Base-by-base conservation (phyloP, 2,888 invertebrate genomes). In the Isoperla grammatica region DNA sequence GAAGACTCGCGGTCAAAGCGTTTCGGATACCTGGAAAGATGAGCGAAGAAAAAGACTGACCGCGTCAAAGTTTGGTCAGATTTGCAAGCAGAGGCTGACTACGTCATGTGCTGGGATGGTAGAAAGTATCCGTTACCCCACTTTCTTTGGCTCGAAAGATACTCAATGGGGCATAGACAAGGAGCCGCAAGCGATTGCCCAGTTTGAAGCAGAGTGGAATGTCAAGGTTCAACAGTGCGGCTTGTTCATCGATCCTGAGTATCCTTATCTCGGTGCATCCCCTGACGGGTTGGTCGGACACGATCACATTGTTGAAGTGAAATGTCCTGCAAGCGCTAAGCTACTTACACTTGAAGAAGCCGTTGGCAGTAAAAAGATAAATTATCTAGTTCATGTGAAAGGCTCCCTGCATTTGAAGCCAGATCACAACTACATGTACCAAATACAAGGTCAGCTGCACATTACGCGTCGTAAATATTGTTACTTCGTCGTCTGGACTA, bases 191-290 rank as follows among this genome's bases (percentile, higher is more conserved):
- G 67, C 67, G 1, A 64, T 53, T 37, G 45, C 56, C n/a, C 48
- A 57, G n/a, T 62, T 66, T 17, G 49, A 60, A 19, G 49, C 56
- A 8, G 20, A n/a, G 40, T 22, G 55, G 13, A 58, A 50, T 6
- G 55, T 64, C 49, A 48, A 62, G n/a, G 65, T 67, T 12, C 22
- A 40, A 3, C 37, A 39, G 2, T 66, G 68, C 49, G 69, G 68
- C 19, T 61, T 69, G 19, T 66, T 69, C 57, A 65, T 68, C 20
- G 69, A 68, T 59, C 23, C 46, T 19, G 53, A 66, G 39, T 19
- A 46, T n/a, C 58, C 42, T 11, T 45, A 17, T 54, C 57, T 67
- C 9, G 67, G 64, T 5, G 66, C 66, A 54, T 62, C 65, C 45
- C 65, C 67, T 1, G 68, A 68, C 56, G 66, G 66, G 20, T 53